Base-by-base conservation (phyloP, 2,113 vertebrate genomes). In the Ptilonorhynchus violaceus region DNA sequence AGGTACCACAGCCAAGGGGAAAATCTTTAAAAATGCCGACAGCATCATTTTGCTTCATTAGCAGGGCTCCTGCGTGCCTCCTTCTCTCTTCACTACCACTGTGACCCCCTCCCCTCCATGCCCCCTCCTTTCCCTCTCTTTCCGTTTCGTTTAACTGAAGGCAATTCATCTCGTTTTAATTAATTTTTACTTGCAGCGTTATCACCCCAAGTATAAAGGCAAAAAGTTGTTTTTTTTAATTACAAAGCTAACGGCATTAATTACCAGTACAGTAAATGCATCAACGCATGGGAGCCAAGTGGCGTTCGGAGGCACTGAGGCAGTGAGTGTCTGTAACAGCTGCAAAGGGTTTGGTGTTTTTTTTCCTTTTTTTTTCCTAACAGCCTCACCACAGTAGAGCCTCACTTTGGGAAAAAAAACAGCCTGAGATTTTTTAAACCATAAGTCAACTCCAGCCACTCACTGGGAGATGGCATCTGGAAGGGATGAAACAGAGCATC, bases 131-230 rank as follows among this genome's bases (percentile, higher is more conserved):
- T 93, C 73, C 91, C 88, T 97, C 96, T 89, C 85, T 97, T 97
- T 98, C 97, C 37, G 24, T 98, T 98, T 98, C 70, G 68, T 98
- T 98, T 98, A 97, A 98, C 98, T 98, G 96, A 98, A 98, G 98
- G 98, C 98, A 98, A 98, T 98, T 98, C 97, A 98, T 98, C 98
- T 98, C 96, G 17, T 98, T 98, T 98, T 98, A 98, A 98, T 98
- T 98, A 98, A 98, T 98, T 98, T 98, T 98, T 98, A 98, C 98
- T 98, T 97, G 97, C 98, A 97, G 98, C 96, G 91, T 98, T 98
- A 98, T 98, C 98, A 97, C 97, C 96, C 95, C 94, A 94, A 97
- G 97, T 98, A 97, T 98, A 98, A 98, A 98, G 97, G 97, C 97
- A 98, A 97, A 98, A 98, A 96, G 92, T 85, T 96, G 90, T 89